These are phyloP conservation scores for Rousettus leschenaultii DNA, from an alignment of 2,113 vertebrate genomes.

Conservation along the genomic window DNA sequence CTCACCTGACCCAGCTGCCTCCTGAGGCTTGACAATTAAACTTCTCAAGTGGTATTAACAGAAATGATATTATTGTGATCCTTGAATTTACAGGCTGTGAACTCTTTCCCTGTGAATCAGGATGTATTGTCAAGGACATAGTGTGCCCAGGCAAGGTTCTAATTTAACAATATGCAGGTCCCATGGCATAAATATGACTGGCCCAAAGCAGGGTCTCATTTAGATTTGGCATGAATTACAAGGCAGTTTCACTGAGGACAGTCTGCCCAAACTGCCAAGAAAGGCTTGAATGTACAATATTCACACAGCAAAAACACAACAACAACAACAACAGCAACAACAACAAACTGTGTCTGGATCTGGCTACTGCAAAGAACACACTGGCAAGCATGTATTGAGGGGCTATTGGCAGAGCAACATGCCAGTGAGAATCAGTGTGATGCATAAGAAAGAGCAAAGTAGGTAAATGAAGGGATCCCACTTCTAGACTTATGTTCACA, in stretches of 20 bases:
- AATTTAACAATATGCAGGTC: neutral
- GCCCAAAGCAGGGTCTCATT: neutral
- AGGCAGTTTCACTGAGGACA: neutral
- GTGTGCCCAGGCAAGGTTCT: neutral
- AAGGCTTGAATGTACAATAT: neutral
- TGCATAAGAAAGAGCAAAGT: neutral
- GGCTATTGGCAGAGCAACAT: neutral
- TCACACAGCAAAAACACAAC: neutral
- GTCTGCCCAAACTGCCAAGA: neutral
- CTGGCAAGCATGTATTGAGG: neutral
- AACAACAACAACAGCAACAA: too few species aligned
- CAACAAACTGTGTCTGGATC: neutral
- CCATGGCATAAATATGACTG: neutral
- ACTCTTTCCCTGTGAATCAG: neutral
- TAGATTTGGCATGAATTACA: neutral
- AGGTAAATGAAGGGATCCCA: too few species aligned
- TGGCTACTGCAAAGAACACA: neutral
- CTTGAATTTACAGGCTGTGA: neutral
- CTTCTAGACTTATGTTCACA: too few species aligned
- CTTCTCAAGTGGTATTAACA: neutral
- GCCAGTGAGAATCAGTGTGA: neutral
- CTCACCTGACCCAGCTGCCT: conserved; percentile 8
- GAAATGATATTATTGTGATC: neutral
- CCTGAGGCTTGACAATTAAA: conserved; percentile 32
- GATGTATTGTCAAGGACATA: neutral